Percentiles rank a stretch among this genome's conserved stretches.
Conservation (phyloP, 2,888 invertebrate species). For the Diaphora mendica region DNA sequence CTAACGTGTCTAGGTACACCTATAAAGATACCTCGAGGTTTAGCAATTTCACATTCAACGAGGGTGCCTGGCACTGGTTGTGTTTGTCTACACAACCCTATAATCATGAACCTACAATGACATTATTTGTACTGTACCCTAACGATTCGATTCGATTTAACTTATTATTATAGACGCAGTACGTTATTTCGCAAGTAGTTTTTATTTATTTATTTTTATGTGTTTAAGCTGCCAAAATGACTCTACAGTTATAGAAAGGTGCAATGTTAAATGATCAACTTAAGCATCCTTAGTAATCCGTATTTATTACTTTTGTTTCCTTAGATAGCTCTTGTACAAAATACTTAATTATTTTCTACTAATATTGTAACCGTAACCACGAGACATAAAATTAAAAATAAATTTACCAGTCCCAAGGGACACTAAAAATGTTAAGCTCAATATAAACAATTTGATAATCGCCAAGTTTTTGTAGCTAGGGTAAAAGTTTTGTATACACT, state of each 20-base stretch:
- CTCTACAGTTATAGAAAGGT: background rate
- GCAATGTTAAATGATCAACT: background rate
- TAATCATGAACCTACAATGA: background rate
- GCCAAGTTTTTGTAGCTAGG: background rate
- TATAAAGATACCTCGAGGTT: constrained; percentile 21
- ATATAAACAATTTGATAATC: background rate
- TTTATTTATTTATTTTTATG: too few relatives aligned
- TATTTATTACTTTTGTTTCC: background rate
- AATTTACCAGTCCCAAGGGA: background rate
- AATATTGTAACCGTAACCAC: background rate
- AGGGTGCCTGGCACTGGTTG: constrained; percentile 56
- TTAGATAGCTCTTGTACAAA: background rate
- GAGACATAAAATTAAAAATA: background rate
- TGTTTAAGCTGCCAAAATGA: too few relatives aligned
- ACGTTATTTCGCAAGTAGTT: background rate
- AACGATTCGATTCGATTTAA: background rate
- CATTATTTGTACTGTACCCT: background rate
- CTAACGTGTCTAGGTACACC: constrained; percentile 28
- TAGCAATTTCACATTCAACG: constrained; percentile 45
- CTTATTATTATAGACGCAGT: background rate
- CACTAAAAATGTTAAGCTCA: background rate
- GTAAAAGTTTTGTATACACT: background rate
- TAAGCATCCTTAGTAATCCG: background rate
- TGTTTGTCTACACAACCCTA: constrained; percentile 13
- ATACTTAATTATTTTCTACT: background rate